Base-by-base conservation (phyloP, 2,797 vertebrate species). In the Potorous gilbertii region DNA sequence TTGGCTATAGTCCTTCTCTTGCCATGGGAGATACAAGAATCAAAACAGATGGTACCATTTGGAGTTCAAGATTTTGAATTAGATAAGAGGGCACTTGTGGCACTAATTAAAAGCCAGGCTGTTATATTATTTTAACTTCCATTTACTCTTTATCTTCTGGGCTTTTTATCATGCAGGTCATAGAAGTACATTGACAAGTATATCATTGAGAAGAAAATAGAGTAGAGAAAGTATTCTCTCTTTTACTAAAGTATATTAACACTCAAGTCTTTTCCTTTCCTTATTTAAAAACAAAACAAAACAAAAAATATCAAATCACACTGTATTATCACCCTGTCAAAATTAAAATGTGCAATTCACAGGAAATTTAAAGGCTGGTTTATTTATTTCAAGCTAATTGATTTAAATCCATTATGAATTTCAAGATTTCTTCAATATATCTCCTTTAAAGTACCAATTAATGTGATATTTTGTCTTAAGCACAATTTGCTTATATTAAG, bases 341-440 rank as follows among this genome's bases (percentile, higher is more conserved):
- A 96, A 98, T 97, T 97, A 97, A 87, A 97, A 96, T 93, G 18
- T 54, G 95, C 90, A 95, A 95, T 96, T 97, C 94, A 59, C 55
- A 96, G 52, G 94, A 98, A 98, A 96, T 92, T 14, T 95, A 94
- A 97, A 91, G 13, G 46, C 91, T 98, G 94, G 55, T 93, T 97
- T 97, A 97, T 93, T 89, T 94, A 95, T 90, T 96, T 97, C 50
- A 92, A 55, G 74, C 40, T 87, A 87, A 87, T 50, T 9, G 95
- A 96, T 95, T 96, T 94, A 96, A 56, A 59, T 74, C 97, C 10
- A 95, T 40, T 96, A 97, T 96, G 92, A 92, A 97, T 96, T 97
- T 97, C 14, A 95, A 27, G 0, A 0, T 95, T 94, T 96, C 34
- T 97, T 92, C n/a, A 97, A 56, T 57, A 96, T 24, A 96, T 4